Evolutionary conservation across 2,113 vertebrate species (phyloP).

Genomic region (Melanerpes formicivorus): DNA sequence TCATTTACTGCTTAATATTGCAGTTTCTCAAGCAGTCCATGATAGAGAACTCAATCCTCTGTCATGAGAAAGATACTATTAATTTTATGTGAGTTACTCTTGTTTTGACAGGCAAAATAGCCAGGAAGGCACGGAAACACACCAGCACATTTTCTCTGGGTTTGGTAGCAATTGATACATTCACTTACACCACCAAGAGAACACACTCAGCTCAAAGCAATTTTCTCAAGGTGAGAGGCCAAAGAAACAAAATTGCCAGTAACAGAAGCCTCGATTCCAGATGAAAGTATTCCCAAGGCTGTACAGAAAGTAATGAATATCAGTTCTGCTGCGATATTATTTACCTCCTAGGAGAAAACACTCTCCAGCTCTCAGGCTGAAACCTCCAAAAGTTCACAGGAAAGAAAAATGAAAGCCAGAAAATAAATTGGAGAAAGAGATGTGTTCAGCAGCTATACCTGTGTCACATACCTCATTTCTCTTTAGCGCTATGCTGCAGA

Average conservation of each 20-base stretch:
- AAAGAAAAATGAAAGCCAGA: background rate
- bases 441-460: background rate
- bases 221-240: constrained; percentile 55
- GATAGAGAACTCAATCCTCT: background rate
- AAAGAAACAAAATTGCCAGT: constrained; percentile 37
- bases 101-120: background rate
- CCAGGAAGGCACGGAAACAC: background rate
- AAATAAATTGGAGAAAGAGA: background rate
- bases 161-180: background rate
- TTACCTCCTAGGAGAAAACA: constrained; percentile 38
- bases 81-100: background rate
- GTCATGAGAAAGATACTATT: background rate
- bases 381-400: background rate
- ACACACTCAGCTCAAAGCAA: background rate
- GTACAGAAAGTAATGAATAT: constrained; percentile 39
- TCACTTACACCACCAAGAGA: background rate
- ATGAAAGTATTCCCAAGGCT: background rate
- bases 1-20: background rate
- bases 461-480: background rate
- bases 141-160: background rate
- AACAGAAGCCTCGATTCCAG: constrained; percentile 10
- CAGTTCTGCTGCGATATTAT: constrained; percentile 3
- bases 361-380: background rate
- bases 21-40: background rate
- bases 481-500: background rate